Evolutionary conservation across 2,797 vertebrate species (phyloP), one percentile per base, ranked within the genome.

Genomic region (Spinus olivaceus): DNA sequence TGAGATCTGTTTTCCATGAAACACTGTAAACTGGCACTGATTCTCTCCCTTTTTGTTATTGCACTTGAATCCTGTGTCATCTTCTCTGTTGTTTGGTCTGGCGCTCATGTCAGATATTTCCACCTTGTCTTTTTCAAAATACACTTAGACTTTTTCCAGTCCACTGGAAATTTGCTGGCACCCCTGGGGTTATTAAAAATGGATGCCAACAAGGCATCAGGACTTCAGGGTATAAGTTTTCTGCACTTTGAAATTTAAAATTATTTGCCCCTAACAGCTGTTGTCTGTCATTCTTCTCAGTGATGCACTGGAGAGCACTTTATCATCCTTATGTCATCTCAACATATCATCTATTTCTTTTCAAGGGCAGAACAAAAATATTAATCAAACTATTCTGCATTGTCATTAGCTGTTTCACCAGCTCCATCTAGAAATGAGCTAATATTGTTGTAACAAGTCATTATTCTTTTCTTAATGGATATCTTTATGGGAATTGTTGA

Each of bases 231-330:
- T 87, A 30, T 57, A 80, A 79, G 66, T 76, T 88, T 86, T 91
- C 51, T 49, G 28, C 54, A 71, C 44, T 69, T 96, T 66, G 60
- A 72, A 76, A 88, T 86, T 91, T 89, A 66, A 83, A 90, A 70
- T 71, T 88, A 32, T 76, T 94, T 94, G 86, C 92, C 59, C 76
- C 17, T 16, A 72, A 46, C 82, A 97, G 91, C 79, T 96, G 81
- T 64, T 97, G 59, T 79, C 76, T 91, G 78, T 76, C 76, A 60
- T 69, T 94, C 88, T 95, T 78, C 72, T 71, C 79, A 84, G 33
- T 1, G 28, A 72, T 88, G 73, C 57, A 60, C 59, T 81, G 59
- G 81, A 94, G 77, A 94, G 24, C 30, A 72, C 33, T 95, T 88
- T n/a, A 42, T 90, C 72, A 86, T 69, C 69, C 41, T 92, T 81